Percentiles rank a stretch among this genome's conserved stretches.
phyloP scores from a whole-genome alignment of 2,888 invertebrate genomes.

The Malthinus seriepunctatus region DNA sequence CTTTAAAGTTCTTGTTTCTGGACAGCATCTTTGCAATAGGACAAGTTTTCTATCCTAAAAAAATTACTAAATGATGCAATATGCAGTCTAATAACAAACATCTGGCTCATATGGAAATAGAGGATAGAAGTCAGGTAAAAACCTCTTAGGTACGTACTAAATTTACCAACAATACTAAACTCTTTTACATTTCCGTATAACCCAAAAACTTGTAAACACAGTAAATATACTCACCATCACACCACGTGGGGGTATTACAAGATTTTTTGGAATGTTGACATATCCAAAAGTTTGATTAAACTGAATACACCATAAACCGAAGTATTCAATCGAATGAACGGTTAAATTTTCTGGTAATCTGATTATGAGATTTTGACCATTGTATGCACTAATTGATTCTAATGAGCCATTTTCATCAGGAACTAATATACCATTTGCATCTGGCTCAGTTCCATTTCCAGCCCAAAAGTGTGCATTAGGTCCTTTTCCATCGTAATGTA shows the following conservation, averaged over 20 bases:
- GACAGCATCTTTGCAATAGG: too few relatives aligned
- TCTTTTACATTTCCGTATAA: too few relatives aligned
- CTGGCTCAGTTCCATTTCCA: slow-evolving; percentile 33
- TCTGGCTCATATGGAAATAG: too few relatives aligned
- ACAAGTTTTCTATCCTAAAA: too few relatives aligned
- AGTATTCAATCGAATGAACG: slow-evolving; percentile 38
- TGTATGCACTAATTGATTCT: slow-evolving; percentile 24
- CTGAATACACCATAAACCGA: slow-evolving; percentile 36
- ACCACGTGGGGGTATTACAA: not conserved
- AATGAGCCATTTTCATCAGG: slow-evolving; percentile 33
- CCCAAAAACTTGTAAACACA: too few relatives aligned
- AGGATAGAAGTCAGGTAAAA: too few relatives aligned
- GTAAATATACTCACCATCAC: too few relatives aligned
- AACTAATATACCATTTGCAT: slow-evolving; percentile 22
- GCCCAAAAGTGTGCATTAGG: slow-evolving; percentile 38
- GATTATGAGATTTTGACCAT: slow-evolving; percentile 37
- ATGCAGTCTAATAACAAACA: too few relatives aligned
- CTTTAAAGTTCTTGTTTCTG: too few relatives aligned
- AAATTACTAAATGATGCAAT: too few relatives aligned
- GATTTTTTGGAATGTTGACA: slow-evolving; percentile 16
- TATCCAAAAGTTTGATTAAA: slow-evolving; percentile 30
- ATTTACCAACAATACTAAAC: too few relatives aligned
- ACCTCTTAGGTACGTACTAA: too few relatives aligned
- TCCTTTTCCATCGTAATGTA: slow-evolving; percentile 33
- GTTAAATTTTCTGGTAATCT: slow-evolving; percentile 34